Percentiles rank a stretch among this genome's conserved stretches.
Evolutionary conservation across 2,113 vertebrate genomes (phyloP).

Genomic region (Eubucco bourcierii): DNA sequence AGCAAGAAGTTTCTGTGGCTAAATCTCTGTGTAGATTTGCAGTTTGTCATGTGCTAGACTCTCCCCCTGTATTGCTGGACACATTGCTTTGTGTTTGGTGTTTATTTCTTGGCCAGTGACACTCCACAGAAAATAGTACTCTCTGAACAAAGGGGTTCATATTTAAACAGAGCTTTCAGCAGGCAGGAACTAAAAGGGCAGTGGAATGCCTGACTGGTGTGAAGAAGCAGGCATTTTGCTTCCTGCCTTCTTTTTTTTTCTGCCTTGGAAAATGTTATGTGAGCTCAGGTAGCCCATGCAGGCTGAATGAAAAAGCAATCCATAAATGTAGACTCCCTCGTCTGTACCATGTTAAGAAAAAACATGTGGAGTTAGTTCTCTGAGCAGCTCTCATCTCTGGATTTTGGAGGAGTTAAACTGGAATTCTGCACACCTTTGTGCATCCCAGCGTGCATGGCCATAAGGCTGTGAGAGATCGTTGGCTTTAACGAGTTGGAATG

Average conservation of each 20-base stretch:
- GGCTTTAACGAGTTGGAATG: background rate
- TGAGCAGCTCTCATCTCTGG: background rate
- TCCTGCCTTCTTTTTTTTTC: background rate
- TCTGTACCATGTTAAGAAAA: background rate
- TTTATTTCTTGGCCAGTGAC: background rate
- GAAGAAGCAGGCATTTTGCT: background rate
- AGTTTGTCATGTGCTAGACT: background rate
- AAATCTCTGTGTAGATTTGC: background rate
- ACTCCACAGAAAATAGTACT: background rate
- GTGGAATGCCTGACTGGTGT: background rate
- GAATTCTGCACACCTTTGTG: background rate
- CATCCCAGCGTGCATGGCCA: background rate
- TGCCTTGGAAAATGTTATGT: background rate
- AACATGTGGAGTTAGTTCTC: background rate
- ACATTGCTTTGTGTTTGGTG: constrained; percentile 20
- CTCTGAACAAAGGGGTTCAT: background rate
- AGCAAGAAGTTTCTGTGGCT: background rate
- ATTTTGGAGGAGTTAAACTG: background rate
- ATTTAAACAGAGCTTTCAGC: constrained; percentile 18
- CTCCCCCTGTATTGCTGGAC: background rate
- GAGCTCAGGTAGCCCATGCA: background rate
- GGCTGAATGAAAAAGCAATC: background rate
- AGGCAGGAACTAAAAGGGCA: background rate
- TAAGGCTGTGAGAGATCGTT: background rate
- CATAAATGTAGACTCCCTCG: background rate